Evolutionary conservation across 2,888 invertebrate species (phyloP).

Genomic region (Harpalus rubripes): DNA sequence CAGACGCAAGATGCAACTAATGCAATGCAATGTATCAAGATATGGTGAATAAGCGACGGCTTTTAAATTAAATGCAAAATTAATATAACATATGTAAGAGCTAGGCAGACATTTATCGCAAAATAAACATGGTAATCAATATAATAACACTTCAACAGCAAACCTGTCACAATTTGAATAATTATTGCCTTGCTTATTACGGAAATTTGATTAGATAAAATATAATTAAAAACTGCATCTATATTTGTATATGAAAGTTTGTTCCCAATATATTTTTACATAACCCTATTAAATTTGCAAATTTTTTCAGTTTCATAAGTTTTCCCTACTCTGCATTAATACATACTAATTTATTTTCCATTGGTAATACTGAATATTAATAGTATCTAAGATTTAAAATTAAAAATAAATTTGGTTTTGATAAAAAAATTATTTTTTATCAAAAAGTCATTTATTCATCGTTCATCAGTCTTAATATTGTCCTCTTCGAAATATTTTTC

Average conservation of each 20-base stretch:
- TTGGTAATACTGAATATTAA: too few relatives aligned
- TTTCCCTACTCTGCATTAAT: too few relatives aligned
- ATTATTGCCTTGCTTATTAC: background rate
- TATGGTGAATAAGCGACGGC: too few relatives aligned
- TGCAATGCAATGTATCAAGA: conserved; percentile 7
- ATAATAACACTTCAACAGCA: conserved; percentile 12
- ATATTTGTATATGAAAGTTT: background rate
- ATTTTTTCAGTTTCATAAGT: too few relatives aligned
- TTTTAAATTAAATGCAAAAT: background rate
- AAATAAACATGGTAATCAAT: conserved; percentile 12
- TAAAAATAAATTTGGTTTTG: too few relatives aligned
- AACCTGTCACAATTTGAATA: conserved; percentile 10
- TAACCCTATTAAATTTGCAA: background rate
- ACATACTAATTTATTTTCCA: too few relatives aligned
- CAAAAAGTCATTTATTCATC: too few relatives aligned
- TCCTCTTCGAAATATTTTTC: too few relatives aligned
- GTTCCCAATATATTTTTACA: background rate
- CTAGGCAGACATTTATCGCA: background rate
- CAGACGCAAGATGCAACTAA: conserved; percentile 21
- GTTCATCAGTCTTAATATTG: too few relatives aligned
- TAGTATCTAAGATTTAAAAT: too few relatives aligned
- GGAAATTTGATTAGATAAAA: conserved; percentile 20
- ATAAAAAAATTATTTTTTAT: too few relatives aligned
- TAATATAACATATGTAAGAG: background rate
- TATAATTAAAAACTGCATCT: background rate